These are phyloP conservation scores for Microctenopoma steveboyesi DNA, from an alignment of 2,797 vertebrate genomes.

Conservation along the genomic window DNA sequence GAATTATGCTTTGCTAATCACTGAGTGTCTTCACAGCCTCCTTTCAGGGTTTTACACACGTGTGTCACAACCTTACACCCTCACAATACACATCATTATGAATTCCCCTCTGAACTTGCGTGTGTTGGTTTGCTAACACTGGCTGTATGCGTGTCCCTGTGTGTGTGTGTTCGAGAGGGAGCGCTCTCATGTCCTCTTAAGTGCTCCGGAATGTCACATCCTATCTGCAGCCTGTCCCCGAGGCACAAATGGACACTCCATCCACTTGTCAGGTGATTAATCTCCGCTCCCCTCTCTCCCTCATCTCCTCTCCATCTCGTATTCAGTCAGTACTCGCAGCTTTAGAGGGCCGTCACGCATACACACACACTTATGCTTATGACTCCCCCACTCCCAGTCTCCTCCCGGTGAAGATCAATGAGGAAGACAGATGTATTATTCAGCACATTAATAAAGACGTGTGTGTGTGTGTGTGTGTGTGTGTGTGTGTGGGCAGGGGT, in stretches of 20 bases:
- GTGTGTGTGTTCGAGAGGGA: conserved; percentile 35
- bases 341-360: conserved; percentile 34
- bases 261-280: conserved; percentile 82
- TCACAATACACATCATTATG: neutral
- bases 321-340: conserved; percentile 59
- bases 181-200: conserved; percentile 64
- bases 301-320: conserved; percentile 64
- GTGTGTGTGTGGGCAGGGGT: neutral
- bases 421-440: conserved; percentile 66
- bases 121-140: conserved; percentile 20
- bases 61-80: neutral
- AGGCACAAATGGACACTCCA: conserved; percentile 80
- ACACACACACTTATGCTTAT: conserved; percentile 32
- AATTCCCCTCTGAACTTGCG: neutral
- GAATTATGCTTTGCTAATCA: too few species aligned
- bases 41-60: neutral
- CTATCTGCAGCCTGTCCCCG: conserved; percentile 74
- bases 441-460: conserved; percentile 60
- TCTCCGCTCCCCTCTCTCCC: conserved; percentile 59
- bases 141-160: conserved; percentile 4
- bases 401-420: conserved; percentile 65
- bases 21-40: too few species aligned
- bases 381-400: conserved; percentile 39
- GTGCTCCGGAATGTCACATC: conserved; percentile 78
- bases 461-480: too few species aligned